Conservation (phyloP, 2,888 invertebrate species). For the Acronicta leporina region DNA sequence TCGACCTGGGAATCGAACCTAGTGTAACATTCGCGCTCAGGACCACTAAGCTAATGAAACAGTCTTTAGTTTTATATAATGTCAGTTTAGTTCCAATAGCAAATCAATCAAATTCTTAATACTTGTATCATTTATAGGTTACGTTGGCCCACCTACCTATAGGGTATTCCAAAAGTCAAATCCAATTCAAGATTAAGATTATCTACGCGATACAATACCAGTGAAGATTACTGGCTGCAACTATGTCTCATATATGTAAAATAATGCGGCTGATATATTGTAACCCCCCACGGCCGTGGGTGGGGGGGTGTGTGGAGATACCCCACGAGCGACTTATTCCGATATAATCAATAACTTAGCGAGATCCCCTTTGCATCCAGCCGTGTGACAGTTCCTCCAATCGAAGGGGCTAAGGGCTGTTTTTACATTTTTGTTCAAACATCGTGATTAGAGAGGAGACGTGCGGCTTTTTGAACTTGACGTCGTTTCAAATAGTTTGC, state of each 20-base stretch:
- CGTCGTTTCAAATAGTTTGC: conserved; percentile 75
- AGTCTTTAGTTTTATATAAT: too few relatives aligned
- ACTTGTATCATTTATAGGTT: too few relatives aligned
- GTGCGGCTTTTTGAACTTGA: conserved; percentile 81
- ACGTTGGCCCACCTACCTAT: too few relatives aligned
- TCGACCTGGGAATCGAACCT: too few relatives aligned
- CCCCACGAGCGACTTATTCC: conserved; percentile 87
- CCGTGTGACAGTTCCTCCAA: conserved; percentile 87
- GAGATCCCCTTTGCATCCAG: conserved; percentile 89
- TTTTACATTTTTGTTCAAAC: conserved; percentile 86
- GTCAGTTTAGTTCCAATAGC: too few relatives aligned
- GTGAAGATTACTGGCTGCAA: conserved; percentile 82
- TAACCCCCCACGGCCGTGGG: conserved; percentile 73
- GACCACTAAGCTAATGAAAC: too few relatives aligned
- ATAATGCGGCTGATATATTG: conserved; percentile 88
- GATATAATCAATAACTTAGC: conserved; percentile 90
- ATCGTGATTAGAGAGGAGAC: conserved; percentile 84
- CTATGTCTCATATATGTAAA: conserved; percentile 88
- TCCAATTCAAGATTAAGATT: conserved; percentile 40
- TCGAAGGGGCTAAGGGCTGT: conserved; percentile 79
- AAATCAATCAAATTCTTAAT: too few relatives aligned
- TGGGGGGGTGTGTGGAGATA: conserved; percentile 65
- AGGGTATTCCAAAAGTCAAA: conserved; percentile 38
- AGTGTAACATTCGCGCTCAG: too few relatives aligned
- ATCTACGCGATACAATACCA: conserved; percentile 61